phyloP scores from a whole-genome alignment of 2,888 invertebrate species.

The Trachelus stipa region DNA sequence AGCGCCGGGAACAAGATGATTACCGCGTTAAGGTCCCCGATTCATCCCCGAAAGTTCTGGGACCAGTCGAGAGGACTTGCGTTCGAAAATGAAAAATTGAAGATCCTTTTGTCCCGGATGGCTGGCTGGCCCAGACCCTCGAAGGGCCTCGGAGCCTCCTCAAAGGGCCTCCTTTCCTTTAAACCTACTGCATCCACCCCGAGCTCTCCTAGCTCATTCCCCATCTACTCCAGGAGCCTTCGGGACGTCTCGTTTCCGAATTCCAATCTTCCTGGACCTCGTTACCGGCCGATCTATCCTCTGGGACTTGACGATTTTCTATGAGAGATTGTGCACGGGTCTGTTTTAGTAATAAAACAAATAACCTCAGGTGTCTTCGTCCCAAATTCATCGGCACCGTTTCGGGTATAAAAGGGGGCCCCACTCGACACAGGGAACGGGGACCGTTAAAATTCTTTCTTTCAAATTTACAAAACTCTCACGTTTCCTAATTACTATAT shows the following conservation, averaged over 20 bases:
- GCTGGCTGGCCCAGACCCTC: background rate
- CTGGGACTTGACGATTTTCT: background rate
- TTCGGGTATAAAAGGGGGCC: background rate
- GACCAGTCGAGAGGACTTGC: constrained; percentile 21
- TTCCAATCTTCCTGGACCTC: constrained; percentile 31
- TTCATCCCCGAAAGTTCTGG: background rate
- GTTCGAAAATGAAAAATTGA: constrained; percentile 37
- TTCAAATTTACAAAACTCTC: background rate
- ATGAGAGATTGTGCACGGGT: background rate
- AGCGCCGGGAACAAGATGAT: constrained; percentile 58
- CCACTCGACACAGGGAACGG: background rate
- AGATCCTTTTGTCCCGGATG: constrained; percentile 14
- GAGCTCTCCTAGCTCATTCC: constrained; percentile 11
- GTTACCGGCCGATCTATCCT: constrained; percentile 25
- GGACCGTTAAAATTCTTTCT: background rate
- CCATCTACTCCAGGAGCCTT: constrained; percentile 18
- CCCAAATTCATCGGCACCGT: background rate
- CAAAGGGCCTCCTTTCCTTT: constrained; percentile 19
- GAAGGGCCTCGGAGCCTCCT: background rate
- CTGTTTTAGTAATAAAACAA: background rate
- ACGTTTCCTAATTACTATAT: background rate
- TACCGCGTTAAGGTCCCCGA: constrained; percentile 32
- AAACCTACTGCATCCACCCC: constrained; percentile 21
- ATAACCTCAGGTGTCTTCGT: background rate
- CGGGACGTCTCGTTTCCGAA: constrained; percentile 26